Base-by-base conservation (phyloP, 2,113 vertebrate genomes). In the Oryzias curvinotus region DNA sequence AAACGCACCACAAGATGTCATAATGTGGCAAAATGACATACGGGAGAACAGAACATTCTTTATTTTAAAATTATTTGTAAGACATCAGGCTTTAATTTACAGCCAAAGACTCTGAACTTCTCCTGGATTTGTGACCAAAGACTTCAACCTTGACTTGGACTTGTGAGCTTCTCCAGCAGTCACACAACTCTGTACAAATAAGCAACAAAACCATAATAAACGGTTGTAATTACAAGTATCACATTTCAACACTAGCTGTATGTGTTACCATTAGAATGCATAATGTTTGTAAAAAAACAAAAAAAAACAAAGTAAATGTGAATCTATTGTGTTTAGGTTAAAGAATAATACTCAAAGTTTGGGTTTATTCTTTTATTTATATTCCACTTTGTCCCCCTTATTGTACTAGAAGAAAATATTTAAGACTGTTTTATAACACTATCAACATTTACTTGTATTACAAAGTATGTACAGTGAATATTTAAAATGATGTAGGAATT, bases 161-260 rank as follows among this genome's bases (percentile, higher is more conserved):
- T 13, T 36, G 36, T 36, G 10, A 36, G 36, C 36, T 1, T 36
- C 7, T 36, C 7, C 8, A 7, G 7, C 8, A 36, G 28, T 30
- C 6, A 30, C 28, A 30, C 28, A 48, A 45, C 69, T 48, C 30
- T 47, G 25, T 57, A 62, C 48, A 77, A 25, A 43, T 36, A 57
- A 62, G 49, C n/a, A 30, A n/a, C 52, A 51, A 57, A 70, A 25
- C 57, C 57, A 66, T 72, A 19, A n/a, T 62, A 18, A 77, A 65
- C 71, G 70, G 62, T 52, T 88, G 86, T 89, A 85, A 84, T 85
- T 84, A 89, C 54, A 70, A 74, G 66, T 88, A 86, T 86, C 80
- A 75, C 75, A 62, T 85, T 81, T 87, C 87, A 83, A 75, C 82
- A 81, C 72, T 84, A 78, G 72, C 73, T 52, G 71, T 81, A 80